Percentiles rank a stretch among this genome's conserved stretches.
phyloP scores from a whole-genome alignment of 2,888 invertebrate species.

The Drosophila melanosoma region DNA sequence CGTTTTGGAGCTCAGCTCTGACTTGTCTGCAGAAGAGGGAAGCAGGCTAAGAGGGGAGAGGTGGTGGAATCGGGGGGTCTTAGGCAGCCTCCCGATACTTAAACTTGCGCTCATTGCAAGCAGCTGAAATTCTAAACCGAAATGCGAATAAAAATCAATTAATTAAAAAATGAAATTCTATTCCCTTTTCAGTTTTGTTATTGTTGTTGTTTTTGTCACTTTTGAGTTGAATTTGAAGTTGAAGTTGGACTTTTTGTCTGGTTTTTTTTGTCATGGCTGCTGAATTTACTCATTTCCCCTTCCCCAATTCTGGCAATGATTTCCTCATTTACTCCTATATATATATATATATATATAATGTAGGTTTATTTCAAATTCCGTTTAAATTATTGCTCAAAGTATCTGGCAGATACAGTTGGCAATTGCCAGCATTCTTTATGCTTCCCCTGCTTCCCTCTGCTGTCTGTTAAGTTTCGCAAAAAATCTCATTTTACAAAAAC shows the following conservation, averaged over 20 bases:
- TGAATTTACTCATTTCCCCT: conserved; percentile 13
- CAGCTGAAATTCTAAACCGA: conserved; percentile 73
- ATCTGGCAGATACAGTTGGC: conserved; percentile 68
- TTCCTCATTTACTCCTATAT: conserved; percentile 19
- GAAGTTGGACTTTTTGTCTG: conserved; percentile 32
- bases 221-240: conserved; percentile 37
- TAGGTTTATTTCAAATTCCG: conserved; percentile 26
- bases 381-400: conserved; percentile 66
- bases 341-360: not conserved
- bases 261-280: conserved; percentile 13
- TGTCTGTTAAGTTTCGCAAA: conserved; percentile 62
- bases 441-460: conserved; percentile 2
- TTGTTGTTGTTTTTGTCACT: conserved; percentile 35
- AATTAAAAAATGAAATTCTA: conserved; percentile 79
- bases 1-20: conserved; percentile 50
- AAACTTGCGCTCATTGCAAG: conserved; percentile 55
- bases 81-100: conserved; percentile 54
- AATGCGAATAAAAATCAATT: conserved; percentile 81
- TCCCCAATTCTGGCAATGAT: conserved; percentile 15
- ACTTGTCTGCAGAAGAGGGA: not conserved
- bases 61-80: not conserved
- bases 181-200: conserved; percentile 39
- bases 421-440: conserved; percentile 40
- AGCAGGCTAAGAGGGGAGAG: not conserved
- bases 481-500: conserved; percentile 80